A percentile compares a stretch with the other conserved stretches of the same genome.
phyloP scores from a whole-genome alignment of 2,797 vertebrate genomes.

The Delichon dasypus region DNA sequence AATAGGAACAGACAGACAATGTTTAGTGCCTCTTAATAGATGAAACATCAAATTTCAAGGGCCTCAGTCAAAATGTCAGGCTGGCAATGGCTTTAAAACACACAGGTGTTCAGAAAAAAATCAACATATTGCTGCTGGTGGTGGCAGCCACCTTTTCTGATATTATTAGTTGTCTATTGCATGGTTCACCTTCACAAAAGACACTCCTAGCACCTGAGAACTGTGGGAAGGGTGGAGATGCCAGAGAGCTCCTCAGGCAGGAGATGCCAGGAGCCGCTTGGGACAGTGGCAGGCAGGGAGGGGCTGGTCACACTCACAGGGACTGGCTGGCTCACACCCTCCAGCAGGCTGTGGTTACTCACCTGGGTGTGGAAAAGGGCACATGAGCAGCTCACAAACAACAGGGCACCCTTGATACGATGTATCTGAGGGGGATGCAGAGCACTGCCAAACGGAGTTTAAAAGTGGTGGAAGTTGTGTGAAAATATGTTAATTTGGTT shows the following conservation, averaged over 20 bases:
- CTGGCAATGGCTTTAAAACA: not conserved
- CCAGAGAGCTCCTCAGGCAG: not conserved
- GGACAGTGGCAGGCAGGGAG: not conserved
- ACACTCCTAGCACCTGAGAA: not conserved
- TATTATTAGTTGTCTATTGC: not conserved
- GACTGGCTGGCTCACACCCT: not conserved
- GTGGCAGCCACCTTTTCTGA: not conserved
- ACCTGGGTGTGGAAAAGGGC: not conserved
- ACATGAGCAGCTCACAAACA: not conserved
- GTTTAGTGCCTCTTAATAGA: not conserved
- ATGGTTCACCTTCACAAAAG: not conserved
- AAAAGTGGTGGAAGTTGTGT: not conserved
- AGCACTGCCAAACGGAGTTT: not conserved
- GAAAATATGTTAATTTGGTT: not conserved
- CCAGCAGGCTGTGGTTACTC: rapidly evolving
- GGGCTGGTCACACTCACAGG: not conserved
- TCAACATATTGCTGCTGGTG: not conserved
- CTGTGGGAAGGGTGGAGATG: not conserved
- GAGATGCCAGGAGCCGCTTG: rapidly evolving
- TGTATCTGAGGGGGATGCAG: rapidly evolving
- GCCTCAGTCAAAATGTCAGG: not conserved
- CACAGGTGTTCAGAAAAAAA: not conserved
- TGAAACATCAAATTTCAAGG: not conserved
- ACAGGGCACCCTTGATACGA: rapidly evolving
- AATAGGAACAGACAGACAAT: not conserved